These are phyloP conservation scores for Stenichneumon culpator DNA, from an alignment of 2,888 invertebrate species.

Conservation along the genomic window DNA sequence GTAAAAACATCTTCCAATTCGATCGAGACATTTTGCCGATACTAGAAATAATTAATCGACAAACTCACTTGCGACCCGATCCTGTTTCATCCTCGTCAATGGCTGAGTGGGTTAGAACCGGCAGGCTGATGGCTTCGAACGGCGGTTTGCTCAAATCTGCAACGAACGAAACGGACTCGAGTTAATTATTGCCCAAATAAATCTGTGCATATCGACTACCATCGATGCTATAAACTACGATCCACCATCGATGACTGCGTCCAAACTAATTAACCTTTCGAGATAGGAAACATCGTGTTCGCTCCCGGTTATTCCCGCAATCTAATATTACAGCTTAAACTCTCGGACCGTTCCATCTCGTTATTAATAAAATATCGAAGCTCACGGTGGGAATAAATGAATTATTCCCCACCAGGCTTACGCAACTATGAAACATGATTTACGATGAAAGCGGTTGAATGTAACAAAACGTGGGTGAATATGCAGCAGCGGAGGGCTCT, in stretches of 20 bases:
- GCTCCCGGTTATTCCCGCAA: background rate
- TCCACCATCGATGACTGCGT: background rate
- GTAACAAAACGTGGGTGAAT: background rate
- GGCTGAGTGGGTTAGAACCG: slow-evolving; percentile 74
- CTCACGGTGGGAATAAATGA: background rate
- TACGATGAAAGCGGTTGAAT: too few relatives aligned
- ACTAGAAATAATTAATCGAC: background rate
- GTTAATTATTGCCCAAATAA: background rate
- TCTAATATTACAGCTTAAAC: background rate
- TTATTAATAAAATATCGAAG: background rate
- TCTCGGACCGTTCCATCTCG: background rate
- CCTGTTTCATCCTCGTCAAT: slow-evolving; percentile 74
- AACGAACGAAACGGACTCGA: slow-evolving; percentile 39
- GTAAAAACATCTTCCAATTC: too few relatives aligned
- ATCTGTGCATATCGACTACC: background rate
- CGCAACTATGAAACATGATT: background rate
- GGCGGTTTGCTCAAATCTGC: slow-evolving; percentile 80
- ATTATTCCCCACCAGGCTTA: background rate
- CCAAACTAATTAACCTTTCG: background rate
- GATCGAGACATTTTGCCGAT: background rate
- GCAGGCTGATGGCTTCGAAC: slow-evolving; percentile 80
- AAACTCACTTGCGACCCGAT: slow-evolving; percentile 73
- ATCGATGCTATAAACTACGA: too few relatives aligned
- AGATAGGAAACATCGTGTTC: background rate
- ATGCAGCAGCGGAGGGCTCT: background rate